Evolutionary conservation across 2,113 vertebrate species (phyloP), one percentile per base, ranked within the genome.

Genomic region (Tragelaphus imberbis): DNA sequence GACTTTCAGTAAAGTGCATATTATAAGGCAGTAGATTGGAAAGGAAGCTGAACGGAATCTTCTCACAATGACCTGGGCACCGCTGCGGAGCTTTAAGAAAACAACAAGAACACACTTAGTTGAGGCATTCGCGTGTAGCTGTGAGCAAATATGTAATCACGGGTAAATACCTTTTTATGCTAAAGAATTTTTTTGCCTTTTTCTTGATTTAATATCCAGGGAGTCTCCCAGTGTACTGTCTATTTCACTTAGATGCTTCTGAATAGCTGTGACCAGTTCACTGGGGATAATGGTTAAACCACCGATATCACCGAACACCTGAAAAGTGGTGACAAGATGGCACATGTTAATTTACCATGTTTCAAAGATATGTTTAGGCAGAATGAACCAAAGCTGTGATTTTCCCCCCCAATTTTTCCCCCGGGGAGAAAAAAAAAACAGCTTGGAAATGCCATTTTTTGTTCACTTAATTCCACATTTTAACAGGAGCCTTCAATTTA

Each of bases 231-330:
- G 88, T 25, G 84, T 49, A 1, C 95, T 88, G 36, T 98, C 95
- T 56, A 49, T 97, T 87, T 98, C 79, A 9, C 77, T 97, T 88
- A 88, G 14, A 0, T 15, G 51, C 19, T 98, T 97, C 94, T 98
- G 97, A 92, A 97, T 89, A 6, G 94, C 94, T 51, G 82, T 33
- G 86, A 93, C 81, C 86, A 86, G 86, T 92, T 98, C 98, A 47
- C 92, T 94, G 40, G 97, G 92, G 55, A 97, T 65, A 9, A 96
- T 93, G 21, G 61, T 97, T 49, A 97, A 88, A 53, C 96, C 97
- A 79, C 98, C 97, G 88, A 98, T 89, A 53, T 99, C 99, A 89
- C 99, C 99, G 86, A 99, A 98, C n/a, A 99, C 99, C 99, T 99
- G 98, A 91, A 98, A 98, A 98, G 75, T 1, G 33, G 63, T 51